Base-by-base conservation (phyloP, 92 coral and sea anemone species). In the Blastomussa wellsi region DNA sequence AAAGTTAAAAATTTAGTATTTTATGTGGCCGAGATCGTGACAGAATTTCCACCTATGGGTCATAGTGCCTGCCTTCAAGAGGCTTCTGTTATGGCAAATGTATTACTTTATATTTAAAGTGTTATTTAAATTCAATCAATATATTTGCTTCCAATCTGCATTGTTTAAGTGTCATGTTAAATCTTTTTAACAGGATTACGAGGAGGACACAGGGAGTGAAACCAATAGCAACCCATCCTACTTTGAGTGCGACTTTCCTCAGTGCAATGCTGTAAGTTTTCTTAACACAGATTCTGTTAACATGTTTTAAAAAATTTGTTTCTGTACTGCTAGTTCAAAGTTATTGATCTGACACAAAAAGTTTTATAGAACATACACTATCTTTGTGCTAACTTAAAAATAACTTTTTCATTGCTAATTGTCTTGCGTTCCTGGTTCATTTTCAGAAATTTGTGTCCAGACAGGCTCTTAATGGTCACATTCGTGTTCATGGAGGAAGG, bases 401-500 rank as follows among this genome's bases (percentile, higher is more conserved):
- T 44, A 44, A 6, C 49, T 8, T 13, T 8, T 44, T 6, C 12
- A 8, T 44, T 44, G 5, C 42, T 37, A 53, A 62, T 5, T 38
- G 31, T 36, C 35, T 70, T 31, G 16, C 36, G 49, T 26, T 60
- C 20, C 10, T 62, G 26, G 19, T 79, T 74, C 71, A 5, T 65
- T 79, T 74, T 32, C 87, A 96, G 99, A 96, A 96, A 93, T 96
- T 96, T 90, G 98, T 96, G 15, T 96, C 99, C 24, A 86, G 99
- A 64, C 99, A 96, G 89, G 99, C 99, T 51, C 92, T 96, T 8
- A 96, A 96, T 89, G 99, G 99, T 41, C 99, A 96, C 84, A 96
- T 96, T 31, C 90, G 99, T 69, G 99, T 96, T 24, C 99, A 96
- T 86, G 99, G 99, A 44, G 99, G 99, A 90, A 96, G 99, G 99